Conservation (phyloP, 2,113 vertebrate species). For the Thalassarche chlororhynchos region DNA sequence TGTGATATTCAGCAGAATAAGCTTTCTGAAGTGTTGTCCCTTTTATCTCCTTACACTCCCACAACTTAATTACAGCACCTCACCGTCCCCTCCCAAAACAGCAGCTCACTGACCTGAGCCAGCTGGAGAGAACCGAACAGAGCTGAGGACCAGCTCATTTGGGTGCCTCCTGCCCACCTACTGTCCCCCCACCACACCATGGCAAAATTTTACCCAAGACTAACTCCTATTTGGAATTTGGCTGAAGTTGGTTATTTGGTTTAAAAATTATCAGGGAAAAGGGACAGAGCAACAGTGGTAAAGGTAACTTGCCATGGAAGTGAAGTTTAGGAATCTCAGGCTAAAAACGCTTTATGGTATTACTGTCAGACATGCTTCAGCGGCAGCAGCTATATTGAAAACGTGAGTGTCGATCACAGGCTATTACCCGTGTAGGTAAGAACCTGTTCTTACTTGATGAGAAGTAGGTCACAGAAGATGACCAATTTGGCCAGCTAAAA, state of each 20-base stretch:
- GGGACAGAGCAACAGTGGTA: background rate
- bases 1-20: background rate
- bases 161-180: background rate
- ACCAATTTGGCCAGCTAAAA: background rate
- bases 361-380: background rate
- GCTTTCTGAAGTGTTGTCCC: background rate
- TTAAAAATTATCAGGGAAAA: background rate
- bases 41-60: background rate
- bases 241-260: background rate
- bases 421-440: accelerated
- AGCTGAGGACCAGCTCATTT: background rate
- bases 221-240: background rate
- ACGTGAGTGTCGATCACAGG: accelerated
- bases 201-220: background rate
- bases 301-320: background rate
- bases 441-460: background rate
- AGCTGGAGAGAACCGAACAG: background rate
- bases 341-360: background rate
- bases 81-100: background rate
- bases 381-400: background rate
- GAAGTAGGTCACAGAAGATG: background rate
- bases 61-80: background rate
- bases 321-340: background rate
- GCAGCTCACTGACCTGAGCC: background rate
- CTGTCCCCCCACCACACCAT: no score